Evolutionary conservation across 2,888 invertebrate genomes (phyloP), one percentile per base, ranked within the genome.

Genomic region (Oxystoma pomonae): DNA sequence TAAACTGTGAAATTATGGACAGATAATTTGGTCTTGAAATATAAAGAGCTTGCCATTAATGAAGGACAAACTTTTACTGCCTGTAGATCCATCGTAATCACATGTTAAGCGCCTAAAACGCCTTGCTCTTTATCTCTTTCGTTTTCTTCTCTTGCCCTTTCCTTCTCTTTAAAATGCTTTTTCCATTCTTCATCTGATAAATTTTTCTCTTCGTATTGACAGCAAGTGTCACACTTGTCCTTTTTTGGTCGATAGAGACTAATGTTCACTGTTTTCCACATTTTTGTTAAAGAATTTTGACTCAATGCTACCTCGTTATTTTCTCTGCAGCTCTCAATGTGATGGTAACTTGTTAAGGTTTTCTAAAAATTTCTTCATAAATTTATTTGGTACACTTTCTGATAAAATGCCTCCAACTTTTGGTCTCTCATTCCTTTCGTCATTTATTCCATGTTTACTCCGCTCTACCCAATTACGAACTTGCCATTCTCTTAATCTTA

Each of bases 21-120:
- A n/a, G 64, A 64, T 12, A 76, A 63, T 61, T 76, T 76, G 0
- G 70, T 69, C 65, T 75, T 74, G 58, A 67, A 75, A 62, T 73
- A 75, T 0, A 71, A 7, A 50, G 63, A 58, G 50, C 66, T 67
- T 22, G 69, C 70, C 5, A 60, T 59, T 60, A 72, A 20, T 12
- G 63, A 64, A 3, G 74, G 35, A 35, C 35, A 35, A 35, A 35
- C 35, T 35, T 35, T 35, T 35, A 35, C 35, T 35, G 53, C 58
- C 53, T 62, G 52, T 51, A 57, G 18, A 51, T 61, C 57, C 61
- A 61, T 61, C 17, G 57, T 57, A 16, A 62, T 17, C 2, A 51
- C 51, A 53, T 53, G 17, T 16, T 53, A 53, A 53, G 58, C 22
- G 21, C 58, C 58, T 59, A 12, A 7, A 55, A 55, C 49, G n/a